phyloP scores from a whole-genome alignment of 2,888 invertebrate species.

The Cataglyphis cursor region DNA sequence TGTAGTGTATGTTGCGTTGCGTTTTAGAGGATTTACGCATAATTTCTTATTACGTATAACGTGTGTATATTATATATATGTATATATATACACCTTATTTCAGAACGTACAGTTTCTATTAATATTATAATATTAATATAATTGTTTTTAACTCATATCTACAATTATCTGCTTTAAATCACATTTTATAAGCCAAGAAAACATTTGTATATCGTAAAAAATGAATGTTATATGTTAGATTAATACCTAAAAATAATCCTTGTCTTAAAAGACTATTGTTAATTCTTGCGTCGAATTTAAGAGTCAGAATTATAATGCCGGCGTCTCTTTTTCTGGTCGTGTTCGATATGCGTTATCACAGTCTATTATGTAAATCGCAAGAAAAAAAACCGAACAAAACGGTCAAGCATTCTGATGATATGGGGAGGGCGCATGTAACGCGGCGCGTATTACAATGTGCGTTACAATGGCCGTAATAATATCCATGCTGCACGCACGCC shows the following conservation, averaged over 20 bases:
- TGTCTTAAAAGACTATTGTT: neutral
- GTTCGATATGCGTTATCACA: conserved; percentile 20
- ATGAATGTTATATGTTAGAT: neutral
- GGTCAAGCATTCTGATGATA: neutral
- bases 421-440: neutral
- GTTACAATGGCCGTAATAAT: conserved; percentile 24
- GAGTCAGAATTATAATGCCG: conserved; percentile 16
- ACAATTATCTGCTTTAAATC: neutral
- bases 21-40: neutral
- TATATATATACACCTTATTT: too few relatives aligned
- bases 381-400: neutral
- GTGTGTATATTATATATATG: neutral
- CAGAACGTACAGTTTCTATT: neutral
- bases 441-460: conserved; percentile 1
- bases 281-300: neutral
- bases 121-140: neutral
- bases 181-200: neutral
- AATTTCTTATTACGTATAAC: neutral
- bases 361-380: conserved; percentile 17
- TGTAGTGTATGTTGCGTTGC: neutral
- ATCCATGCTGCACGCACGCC: conserved; percentile 15
- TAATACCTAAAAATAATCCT: neutral
- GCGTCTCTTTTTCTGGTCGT: conserved; percentile 9
- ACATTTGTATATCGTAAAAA: neutral
- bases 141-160: neutral